phyloP scores from a whole-genome alignment of 2,797 vertebrate species.

The Coregonus sp. region DNA sequence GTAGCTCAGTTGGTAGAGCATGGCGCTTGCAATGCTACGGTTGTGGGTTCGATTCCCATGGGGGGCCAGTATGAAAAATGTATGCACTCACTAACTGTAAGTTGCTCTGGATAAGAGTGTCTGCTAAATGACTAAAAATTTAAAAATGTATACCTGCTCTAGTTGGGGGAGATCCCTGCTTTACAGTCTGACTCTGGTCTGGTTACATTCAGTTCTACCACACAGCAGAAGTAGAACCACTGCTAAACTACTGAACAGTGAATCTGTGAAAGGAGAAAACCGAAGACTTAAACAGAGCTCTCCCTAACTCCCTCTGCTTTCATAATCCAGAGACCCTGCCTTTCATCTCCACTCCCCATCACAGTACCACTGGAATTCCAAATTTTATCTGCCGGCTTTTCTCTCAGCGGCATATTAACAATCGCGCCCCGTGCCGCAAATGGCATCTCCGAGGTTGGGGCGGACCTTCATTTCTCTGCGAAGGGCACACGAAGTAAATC shows the following conservation, averaged over 20 bases:
- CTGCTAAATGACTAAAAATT: no score
- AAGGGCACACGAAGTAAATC: conserved; percentile 74
- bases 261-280: conserved; percentile 15
- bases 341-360: conserved; percentile 47
- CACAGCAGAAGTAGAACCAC: conserved; percentile 25
- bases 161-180: background rate
- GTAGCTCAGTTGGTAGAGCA: no score
- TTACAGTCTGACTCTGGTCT: background rate
- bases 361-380: conserved; percentile 52
- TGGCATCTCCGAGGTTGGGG: conserved; percentile 62
- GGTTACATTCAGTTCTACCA: conserved; percentile 6
- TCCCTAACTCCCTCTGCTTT: conserved; percentile 22
- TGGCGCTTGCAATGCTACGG: no score
- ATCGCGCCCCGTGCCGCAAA: conserved; percentile 53
- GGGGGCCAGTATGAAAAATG: no score
- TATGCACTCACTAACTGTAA: no score
- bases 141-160: background rate
- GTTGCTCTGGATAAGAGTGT: no score
- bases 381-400: conserved; percentile 57
- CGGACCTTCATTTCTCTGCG: conserved; percentile 70
- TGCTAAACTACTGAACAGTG: conserved; percentile 22
- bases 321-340: conserved; percentile 48
- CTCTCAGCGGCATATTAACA: conserved; percentile 58
- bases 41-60: no score
- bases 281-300: background rate